Evolutionary conservation across 2,888 invertebrate genomes (phyloP), one percentile per base, ranked within the genome.

Genomic region (Cordilura impudica): DNA sequence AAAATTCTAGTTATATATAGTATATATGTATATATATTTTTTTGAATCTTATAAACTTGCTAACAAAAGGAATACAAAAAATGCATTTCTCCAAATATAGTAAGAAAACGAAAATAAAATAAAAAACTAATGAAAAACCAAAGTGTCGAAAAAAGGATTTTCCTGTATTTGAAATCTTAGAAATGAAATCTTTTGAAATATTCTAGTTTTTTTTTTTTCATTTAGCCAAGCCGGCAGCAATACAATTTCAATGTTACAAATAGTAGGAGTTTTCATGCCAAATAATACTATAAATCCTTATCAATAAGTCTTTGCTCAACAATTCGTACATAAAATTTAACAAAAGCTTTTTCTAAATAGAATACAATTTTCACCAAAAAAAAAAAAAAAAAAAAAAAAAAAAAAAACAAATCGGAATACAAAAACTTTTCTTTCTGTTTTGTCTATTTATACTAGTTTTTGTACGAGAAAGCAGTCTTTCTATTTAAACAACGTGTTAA

Each of bases 61-160:
- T 56, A 23, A 14, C 45, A 56, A 19, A 21, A 56, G 26, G 14
- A 49, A 54, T 18, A 75, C 35, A 69, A 47, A 51, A 23, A 69
- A 1, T 69, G 69, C 61, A 75, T 54, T 75, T 49, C 56, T 43
- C 47, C 51, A 58, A 43, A 56, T 49, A 63, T 19, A 45, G 31
- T 45, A 12, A 6, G 12, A 6, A 10, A 21, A 16, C 21, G n/a
- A 31, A 53, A 35, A 12, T 14, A 39, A 14, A 35, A 23, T 26
- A 70, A 60, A 8, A 60, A 19, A 19, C 5, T 39, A 58, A 31
- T 23, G 23, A 35, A 58, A 67, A 19, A 45, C 72, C 65, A 56
- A 83, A 81, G 83, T 83, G 83, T 83, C 78, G 81, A 83, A 82
- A 83, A 76, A 79, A 81, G 81, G 81, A 83, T 81, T 82, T 83